phyloP scores from a whole-genome alignment of 2,888 invertebrate genomes.

The Apeira syringaria region DNA sequence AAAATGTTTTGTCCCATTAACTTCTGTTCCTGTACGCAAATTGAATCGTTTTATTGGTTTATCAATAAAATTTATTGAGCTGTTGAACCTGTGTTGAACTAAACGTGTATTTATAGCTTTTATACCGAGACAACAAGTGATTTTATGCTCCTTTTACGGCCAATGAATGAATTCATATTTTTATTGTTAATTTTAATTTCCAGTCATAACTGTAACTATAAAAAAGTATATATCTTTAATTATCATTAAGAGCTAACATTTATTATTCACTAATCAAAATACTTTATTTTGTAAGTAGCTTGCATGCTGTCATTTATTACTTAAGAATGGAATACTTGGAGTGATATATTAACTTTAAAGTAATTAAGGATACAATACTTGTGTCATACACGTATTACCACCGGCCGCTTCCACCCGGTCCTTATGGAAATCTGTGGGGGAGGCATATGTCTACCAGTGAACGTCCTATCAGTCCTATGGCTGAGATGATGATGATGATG shows the following conservation, averaged over 20 bases:
- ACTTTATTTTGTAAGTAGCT: no score
- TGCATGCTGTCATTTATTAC: no score
- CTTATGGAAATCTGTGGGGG: no score
- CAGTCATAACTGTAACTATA: conserved; percentile 1
- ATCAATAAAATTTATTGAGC: conserved; percentile 36
- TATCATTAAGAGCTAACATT: background rate
- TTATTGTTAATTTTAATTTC: conserved; percentile 6
- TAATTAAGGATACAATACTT: no score
- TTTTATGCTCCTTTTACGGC: conserved; percentile 19
- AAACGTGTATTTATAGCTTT: conserved; percentile 17
- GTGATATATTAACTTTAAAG: no score
- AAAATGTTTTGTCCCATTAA: conserved; percentile 15
- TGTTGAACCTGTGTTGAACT: conserved; percentile 23
- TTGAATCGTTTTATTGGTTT: conserved; percentile 41
- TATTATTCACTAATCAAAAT: no score
- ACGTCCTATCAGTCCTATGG: no score
- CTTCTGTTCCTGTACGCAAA: conserved; percentile 26
- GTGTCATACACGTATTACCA: no score
- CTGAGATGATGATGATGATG: no score
- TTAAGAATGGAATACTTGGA: no score
- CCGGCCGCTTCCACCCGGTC: no score
- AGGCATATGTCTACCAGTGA: no score
- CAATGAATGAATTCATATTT: conserved; percentile 12
- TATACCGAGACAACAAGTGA: conserved; percentile 15
- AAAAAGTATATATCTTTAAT: background rate